Base-by-base conservation (phyloP, 2,113 vertebrate species). In the Melanotaenia duboulayi region DNA sequence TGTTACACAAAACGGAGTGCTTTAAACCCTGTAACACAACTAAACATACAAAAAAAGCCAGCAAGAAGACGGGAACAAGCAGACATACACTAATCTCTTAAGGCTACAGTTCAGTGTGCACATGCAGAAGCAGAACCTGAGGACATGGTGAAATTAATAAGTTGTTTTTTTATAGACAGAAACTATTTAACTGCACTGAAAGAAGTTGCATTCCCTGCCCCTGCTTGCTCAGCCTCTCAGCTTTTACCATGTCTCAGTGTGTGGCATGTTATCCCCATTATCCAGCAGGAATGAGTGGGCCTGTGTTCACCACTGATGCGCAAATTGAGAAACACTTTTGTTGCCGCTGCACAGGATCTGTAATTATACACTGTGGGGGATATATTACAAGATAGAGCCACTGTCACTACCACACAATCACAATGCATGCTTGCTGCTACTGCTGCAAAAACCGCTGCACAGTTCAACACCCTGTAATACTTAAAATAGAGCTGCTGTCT, bases 281-380 rank as follows among this genome's bases (percentile, higher is more conserved):
- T 70, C 24, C 67, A 59, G 44, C 60, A 70, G 56, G 25, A 78
- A 51, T 9, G n/a, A 80, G 72, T 19, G 74, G 64, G 37, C 51
- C 82, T 80, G 65, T 74, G 65, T 76, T 58, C 7, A 2, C 51
- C 24, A 40, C 49, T 14, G 64, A 55, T 72, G 65, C 11, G 0
- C 59, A 78, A 78, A 82, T 57, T 71, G 44, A 78, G 66, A 65
- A 66, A 52, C 14, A 32, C 61, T 70, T 82, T 66, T 78, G 65
- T 76, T 77, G 71, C 60, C 63, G 78, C 81, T 68, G 65, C 66
- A 80, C 62, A 56, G 57, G 48, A 28, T 78, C 78, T 87, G 84
- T 84, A 88, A 89, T 90, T 88, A 85, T 48, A 77, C 48, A 54
- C 78, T 59, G 40, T 51, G 66, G 84, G 83, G 82, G 68, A 60